Evolutionary conservation across 2,113 vertebrate genomes (phyloP).

Genomic region (Apistogramma diplotaenia): DNA sequence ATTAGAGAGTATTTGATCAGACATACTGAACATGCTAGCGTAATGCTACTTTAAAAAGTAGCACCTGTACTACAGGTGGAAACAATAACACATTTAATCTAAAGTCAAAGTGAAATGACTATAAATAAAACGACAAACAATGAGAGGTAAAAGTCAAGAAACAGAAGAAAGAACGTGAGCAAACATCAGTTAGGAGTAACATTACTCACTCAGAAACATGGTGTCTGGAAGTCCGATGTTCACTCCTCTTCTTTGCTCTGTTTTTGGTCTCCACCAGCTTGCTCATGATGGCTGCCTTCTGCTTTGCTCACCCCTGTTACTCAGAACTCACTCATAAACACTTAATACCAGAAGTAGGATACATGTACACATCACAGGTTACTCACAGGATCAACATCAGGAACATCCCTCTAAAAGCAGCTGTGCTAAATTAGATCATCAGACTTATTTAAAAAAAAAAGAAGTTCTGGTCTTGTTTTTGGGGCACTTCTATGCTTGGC

Average conservation of each 20-base stretch:
- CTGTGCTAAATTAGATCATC: background rate
- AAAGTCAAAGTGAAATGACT: too few species aligned
- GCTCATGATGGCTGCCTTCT: background rate
- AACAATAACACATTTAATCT: background rate
- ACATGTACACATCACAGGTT: background rate
- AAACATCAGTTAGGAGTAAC: too few species aligned
- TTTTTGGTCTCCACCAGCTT: background rate
- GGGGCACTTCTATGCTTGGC: fast-evolving
- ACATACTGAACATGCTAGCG: too few species aligned
- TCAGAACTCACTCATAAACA: background rate
- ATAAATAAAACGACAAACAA: too few species aligned
- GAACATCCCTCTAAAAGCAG: background rate
- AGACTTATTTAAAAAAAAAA: background rate
- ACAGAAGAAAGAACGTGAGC: too few species aligned
- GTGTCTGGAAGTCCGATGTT: background rate
- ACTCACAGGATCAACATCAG: background rate
- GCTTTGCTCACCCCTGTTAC: background rate
- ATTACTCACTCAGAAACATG: background rate
- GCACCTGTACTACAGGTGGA: background rate
- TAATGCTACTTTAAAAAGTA: background rate
- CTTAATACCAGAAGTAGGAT: background rate
- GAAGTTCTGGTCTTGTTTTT: background rate
- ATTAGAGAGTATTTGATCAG: background rate
- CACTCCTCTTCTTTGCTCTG: background rate
- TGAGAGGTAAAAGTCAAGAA: too few species aligned